Evolutionary conservation across 2,113 vertebrate species (phyloP), one percentile per base, ranked within the genome.

Genomic region (Candoia aspera): DNA sequence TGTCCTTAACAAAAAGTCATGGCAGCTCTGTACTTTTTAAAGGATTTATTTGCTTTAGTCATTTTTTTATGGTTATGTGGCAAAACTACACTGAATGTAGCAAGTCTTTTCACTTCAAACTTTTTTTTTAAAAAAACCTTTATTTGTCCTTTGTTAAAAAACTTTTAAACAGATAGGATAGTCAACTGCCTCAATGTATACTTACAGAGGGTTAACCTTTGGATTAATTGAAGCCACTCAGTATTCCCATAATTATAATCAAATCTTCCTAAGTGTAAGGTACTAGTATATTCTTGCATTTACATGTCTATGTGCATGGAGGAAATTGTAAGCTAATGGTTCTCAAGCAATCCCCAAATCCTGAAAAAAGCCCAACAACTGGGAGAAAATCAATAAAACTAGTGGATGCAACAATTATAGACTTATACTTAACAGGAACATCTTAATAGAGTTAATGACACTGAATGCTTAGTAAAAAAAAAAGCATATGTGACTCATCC

Each of bases 401-500:
- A 93, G 57, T 3, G 24, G 49, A 26, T 90, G 93, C 91, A 54
- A 9, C 55, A 62, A 54, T 93, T 8, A 55, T 89, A 37, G 33
- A 58, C 17, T 84, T 64, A 42, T 19, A 92, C 10, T 84, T 92
- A 94, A 84, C 84, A 54, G 88, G 17, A 86, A 0, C 9, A 64
- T 87, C 73, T 84, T 59, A 87, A 37, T n/a, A 84, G 87, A 90
- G 8, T 93, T 68, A 93, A 9, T 94, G 88, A 49, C n/a, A 49
- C 8, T 88, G 73, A 87, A 92, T 60, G 15, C 92, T 94, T 91
- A 91, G 57, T 55, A 92, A 64, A 88, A 54, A 54, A 92, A 83
- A 90, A 57, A 46, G 29, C 53, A 91, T 85, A 55, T 92, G 87
- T 88, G 92, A 8, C 49, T 95, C 90, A 79, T 84, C 10, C 21